Base-by-base conservation (phyloP, 23 tunicate species). In the Trididemnum clinides region DNA sequence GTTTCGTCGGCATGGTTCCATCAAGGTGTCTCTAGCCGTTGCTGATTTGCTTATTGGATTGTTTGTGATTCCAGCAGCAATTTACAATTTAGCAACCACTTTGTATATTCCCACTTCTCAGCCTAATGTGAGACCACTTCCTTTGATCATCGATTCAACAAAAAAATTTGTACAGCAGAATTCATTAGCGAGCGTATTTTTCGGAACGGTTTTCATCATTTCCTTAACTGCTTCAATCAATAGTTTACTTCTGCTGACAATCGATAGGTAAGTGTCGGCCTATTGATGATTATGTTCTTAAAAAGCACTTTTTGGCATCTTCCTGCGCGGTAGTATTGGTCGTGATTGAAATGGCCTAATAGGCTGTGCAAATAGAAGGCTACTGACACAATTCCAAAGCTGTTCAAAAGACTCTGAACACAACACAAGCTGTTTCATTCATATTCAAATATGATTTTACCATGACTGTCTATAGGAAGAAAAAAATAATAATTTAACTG, bases 21-120 rank as follows among this genome's bases (percentile, higher is more conserved):
- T 94, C 82, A 94, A 94, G 81, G 64, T 94, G 28, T 94, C 98
- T 0, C 51, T 94, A 64, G 98, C 98, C 1, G 81, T 75, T 0
- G 64, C 93, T 10, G 98, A 94, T 73, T 74, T 94, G 20, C 85
- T 94, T 33, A 71, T 94, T 21, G 98, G 98, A 6, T 70, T 94
- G 30, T 74, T 94, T 1, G 94, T 89, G 18, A 33, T 94, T 28
- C 98, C 98, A 1, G 44, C 94, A 18, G 85, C 90, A n/a, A 85
- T 89, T 65, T 83, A 77, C 76, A 94, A 94, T 58, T 30, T 89
- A 28, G 44, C 75, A 28, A 84, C 76, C 39, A 66, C 90, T 50
- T 39, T 94, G 12, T 92, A 83, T 50, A 58, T 86, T 21, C 88
- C 85, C 21, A 63, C 78, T 2, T 37, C 51, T 15, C 28, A 18